Conservation (phyloP, 2,888 invertebrate species). For the Protonemura montana region DNA sequence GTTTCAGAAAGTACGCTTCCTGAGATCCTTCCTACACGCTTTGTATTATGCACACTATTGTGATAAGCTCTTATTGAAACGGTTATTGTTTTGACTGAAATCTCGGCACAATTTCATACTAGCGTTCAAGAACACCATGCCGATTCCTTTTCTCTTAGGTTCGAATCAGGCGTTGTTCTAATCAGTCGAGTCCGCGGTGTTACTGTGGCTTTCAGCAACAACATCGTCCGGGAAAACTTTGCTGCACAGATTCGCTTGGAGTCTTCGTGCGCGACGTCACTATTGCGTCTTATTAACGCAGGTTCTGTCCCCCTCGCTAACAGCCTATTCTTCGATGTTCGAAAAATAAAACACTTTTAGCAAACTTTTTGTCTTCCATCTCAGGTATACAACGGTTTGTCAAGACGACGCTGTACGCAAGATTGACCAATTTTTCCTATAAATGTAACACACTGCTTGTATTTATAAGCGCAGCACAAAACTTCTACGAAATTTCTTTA, state of each 20-base stretch:
- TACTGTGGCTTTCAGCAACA: not conserved
- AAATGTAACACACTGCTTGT: too few relatives aligned
- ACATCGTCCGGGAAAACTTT: not conserved
- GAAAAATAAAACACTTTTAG: not conserved
- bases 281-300: not conserved
- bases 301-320: not conserved
- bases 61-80: slow-evolving; percentile 19
- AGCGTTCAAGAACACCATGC: not conserved
- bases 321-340: not conserved
- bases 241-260: not conserved
- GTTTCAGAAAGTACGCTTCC: slow-evolving; percentile 8
- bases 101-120: not conserved
- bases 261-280: not conserved
- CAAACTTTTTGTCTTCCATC: not conserved
- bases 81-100: not conserved
- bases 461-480: too few relatives aligned
- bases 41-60: not conserved
- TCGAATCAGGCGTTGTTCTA: not conserved
- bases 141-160: not conserved
- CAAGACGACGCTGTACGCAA: not conserved
- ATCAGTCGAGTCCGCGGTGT: not conserved
- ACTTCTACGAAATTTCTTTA: not conserved
- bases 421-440: not conserved
- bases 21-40: not conserved
- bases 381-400: not conserved